Base-by-base conservation (phyloP, 2,113 vertebrate genomes). In the Isichthys henryi region DNA sequence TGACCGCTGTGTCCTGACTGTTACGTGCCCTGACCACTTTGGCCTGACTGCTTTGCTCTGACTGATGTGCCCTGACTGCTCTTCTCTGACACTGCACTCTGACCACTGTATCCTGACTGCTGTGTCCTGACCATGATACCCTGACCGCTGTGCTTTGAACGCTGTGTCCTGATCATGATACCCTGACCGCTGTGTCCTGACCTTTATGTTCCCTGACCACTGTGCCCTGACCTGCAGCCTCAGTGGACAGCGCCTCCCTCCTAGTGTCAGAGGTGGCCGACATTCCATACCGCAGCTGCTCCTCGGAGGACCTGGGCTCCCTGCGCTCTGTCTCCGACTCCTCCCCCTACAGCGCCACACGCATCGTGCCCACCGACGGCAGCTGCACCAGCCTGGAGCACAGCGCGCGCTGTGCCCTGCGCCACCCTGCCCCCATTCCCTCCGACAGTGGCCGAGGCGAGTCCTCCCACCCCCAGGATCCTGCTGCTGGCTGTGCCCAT, bases 241-340 rank as follows among this genome's bases (percentile, higher is more conserved):
- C 97, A 15, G 96, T 95, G 90, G 97, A 97, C 92, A 97, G 96
- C 87, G 93, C 96, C 0, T 97, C 97, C 23, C 91, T 97, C 87
- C 94, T 96, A 93, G 96, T 95, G 74, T 97, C 96, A 0, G 97
- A 97, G 91, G 92, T 95, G 88, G 96, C 91, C 13, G 97, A 97
- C 88, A 53, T 94, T 27, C 96, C 95, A 23, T 96, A 95, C 86
- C 94, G 19, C 89, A 97, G 95, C 66, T 97, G 94, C 93, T 97
- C 97, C 83, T 97, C 96, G 0, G 97, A 97, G 91, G 97, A 97
- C 91, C 92, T 97, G 93, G 96, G 96, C 91, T 97, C 97, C 0
- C 94, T 97, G 89, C 97, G 97, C 93, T 96, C 96, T 89, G 95
- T 95, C 56, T 97, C 95, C 0, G 97, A 97, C 91, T 94, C 96